Base-by-base conservation (phyloP, 2,888 invertebrate species). In the Agriopis marginaria region DNA sequence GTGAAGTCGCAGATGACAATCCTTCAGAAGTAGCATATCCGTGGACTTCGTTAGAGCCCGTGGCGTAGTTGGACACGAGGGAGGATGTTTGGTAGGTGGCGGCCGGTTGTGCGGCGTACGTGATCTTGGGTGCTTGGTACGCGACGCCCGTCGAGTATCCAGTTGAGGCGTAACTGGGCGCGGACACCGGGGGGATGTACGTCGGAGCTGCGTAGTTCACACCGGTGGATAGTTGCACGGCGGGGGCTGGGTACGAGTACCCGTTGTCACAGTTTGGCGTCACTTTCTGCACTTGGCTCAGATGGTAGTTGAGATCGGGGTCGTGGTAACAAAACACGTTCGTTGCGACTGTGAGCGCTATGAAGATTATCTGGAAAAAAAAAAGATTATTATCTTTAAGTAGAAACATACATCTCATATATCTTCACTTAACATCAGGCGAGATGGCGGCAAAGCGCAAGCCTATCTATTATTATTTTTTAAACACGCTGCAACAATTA, bases 1-100 rank as follows among this genome's bases (percentile, higher is more conserved):
- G 79, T 7, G 84, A 78, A 1, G 89, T 80, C 4, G 86, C 81
- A 44, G 80, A 86, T 5, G 95, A 95, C 0, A 95, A 88, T 7
- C 94, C 95, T 6, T 95, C 93, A 12, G 95, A 90, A 44, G 95
- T 95, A 8, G 94, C 89, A 70, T 95, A 95, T 74, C 95, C 95
- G 69, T 95, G 95, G 17, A 88, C 89, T 75, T 95, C 95, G 82
- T 77, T 94, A 6, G 84, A 75, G 49, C 84, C 75, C 60, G 82
- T 62, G 77, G 89, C 83, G 71, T 83, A 82, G 75, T 85, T 86
- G n/a, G 85, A 79, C 23, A 69, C 74, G 42, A 76, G 72, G 9
- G 84, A 78, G 9, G 76, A 68, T 23, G 83, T 65, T 76, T 86
- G 85, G 71, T 86, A 87, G 11, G 82, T 78, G 14, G 81, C 67